Conservation (phyloP, 2,888 invertebrate genomes). For the Cenopis cana region DNA sequence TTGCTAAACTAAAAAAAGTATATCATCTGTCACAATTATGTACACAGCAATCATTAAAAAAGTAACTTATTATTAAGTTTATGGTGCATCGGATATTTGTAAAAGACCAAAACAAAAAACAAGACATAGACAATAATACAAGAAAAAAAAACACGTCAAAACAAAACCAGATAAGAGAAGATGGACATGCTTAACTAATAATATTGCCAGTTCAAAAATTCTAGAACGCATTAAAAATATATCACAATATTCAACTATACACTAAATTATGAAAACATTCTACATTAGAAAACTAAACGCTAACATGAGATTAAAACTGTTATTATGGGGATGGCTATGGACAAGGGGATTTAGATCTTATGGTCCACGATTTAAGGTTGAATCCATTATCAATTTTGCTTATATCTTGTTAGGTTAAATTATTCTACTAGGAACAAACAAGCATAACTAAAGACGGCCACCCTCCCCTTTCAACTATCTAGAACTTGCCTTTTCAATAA, state of each 20-base stretch:
- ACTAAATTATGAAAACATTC: conserved; percentile 43
- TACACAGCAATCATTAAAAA: conserved; percentile 14
- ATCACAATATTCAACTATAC: conserved; percentile 48
- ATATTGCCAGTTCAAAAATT: conserved; percentile 50
- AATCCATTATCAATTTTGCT: conserved; percentile 12
- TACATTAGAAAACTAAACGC: conserved; percentile 49
- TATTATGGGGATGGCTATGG: conserved; percentile 30
- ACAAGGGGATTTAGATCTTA: conserved; percentile 1
- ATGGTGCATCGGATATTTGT: conserved; percentile 9
- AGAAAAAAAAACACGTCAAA: conserved; percentile 35
- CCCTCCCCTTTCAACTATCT: conserved; percentile 45
- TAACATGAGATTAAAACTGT: conserved; percentile 51
- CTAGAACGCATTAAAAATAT: conserved; percentile 55
- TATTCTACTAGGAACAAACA: conserved; percentile 40
- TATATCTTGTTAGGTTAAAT: conserved; percentile 17
- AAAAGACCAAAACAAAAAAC: conserved; percentile 36
- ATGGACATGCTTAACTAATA: conserved; percentile 38
- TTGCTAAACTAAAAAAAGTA: conserved; percentile 10
- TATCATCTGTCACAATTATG: conserved; percentile 1
- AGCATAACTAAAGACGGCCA: conserved; percentile 11
- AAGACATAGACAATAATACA: conserved; percentile 23
- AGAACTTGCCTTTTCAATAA: conserved; percentile 48
- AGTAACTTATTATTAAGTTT: conserved; percentile 5
- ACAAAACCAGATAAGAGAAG: conserved; percentile 30
- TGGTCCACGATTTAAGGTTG: conserved; percentile 7